A percentile compares a stretch with the other conserved stretches of the same genome.
Conservation (phyloP, 2,888 invertebrate species). For the Campoplex nolae region DNA sequence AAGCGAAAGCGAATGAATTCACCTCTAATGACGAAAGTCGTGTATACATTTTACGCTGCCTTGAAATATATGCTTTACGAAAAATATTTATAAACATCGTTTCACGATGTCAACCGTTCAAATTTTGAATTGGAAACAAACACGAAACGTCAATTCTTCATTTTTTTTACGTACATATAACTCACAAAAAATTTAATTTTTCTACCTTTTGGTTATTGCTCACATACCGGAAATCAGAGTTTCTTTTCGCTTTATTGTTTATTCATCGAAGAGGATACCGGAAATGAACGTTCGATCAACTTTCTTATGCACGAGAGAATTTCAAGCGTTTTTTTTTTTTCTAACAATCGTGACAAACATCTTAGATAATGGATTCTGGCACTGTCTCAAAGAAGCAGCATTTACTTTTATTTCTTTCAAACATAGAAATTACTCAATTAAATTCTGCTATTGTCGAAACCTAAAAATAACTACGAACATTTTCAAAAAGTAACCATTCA, state of each 20-base stretch:
- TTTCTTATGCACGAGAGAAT: not conserved
- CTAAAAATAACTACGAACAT: not conserved
- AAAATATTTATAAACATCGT: not conserved
- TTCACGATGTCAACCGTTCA: not conserved
- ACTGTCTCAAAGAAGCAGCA: not conserved
- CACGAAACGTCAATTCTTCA: not conserved
- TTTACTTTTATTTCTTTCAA: not conserved
- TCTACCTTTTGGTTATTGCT: constrained; percentile 23
- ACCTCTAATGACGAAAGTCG: not conserved
- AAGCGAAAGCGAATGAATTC: not conserved
- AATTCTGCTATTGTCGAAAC: not conserved
- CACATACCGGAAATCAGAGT: constrained; percentile 54
- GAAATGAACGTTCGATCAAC: constrained; percentile 47
- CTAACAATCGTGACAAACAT: constrained; percentile 3
- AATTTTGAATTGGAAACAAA: not conserved
- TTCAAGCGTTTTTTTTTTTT: constrained; percentile 13
- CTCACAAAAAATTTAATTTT: constrained; percentile 42
- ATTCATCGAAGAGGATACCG: constrained; percentile 35
- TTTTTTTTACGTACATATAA: not conserved
- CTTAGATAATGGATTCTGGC: not conserved
- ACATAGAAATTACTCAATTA: not conserved
- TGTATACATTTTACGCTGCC: too few relatives aligned
- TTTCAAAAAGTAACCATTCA: not conserved
- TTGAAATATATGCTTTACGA: not conserved
- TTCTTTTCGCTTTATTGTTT: constrained; percentile 53